A percentile compares a stretch with the other conserved stretches of the same genome.
Evolutionary conservation across 2,888 invertebrate genomes (phyloP).

Genomic region (Drosophila kambysellisi): DNA sequence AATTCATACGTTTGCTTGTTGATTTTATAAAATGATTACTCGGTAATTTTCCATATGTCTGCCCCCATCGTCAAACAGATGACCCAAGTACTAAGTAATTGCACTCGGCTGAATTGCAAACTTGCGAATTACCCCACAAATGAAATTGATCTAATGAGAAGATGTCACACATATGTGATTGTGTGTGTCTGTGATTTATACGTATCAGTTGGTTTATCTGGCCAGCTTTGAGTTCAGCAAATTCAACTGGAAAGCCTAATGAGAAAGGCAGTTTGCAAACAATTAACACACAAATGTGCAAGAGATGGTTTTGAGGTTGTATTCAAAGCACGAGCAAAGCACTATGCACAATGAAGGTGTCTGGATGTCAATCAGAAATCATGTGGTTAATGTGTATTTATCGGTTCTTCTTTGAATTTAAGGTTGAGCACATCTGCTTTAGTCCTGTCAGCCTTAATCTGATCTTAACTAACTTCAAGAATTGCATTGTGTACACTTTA

Average conservation of each 20-base stretch:
- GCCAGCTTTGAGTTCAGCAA: neutral
- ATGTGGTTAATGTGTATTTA: neutral
- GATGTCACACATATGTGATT: neutral
- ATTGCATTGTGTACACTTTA: neutral
- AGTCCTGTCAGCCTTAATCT: neutral
- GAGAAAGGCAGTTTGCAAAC: neutral
- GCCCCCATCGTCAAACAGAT: slow-evolving; percentile 34
- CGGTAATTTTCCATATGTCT: slow-evolving; percentile 64
- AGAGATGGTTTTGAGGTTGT: neutral
- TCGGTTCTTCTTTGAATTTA: neutral
- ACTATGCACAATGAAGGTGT: neutral
- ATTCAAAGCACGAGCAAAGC: neutral
- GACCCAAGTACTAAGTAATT: slow-evolving; percentile 55
- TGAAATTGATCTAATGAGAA: slow-evolving; percentile 29
- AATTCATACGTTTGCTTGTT: slow-evolving; percentile 51
- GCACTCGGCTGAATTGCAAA: slow-evolving; percentile 66
- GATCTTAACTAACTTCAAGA: neutral
- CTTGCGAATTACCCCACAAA: slow-evolving; percentile 42
- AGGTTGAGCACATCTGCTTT: neutral
- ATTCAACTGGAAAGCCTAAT: neutral
- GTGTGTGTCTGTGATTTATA: neutral
- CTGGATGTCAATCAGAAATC: neutral
- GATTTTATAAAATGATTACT: slow-evolving; percentile 72
- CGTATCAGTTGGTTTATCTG: slow-evolving; percentile 6
- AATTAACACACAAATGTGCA: neutral